Conservation (phyloP, 2,888 invertebrate species). For the Lysandra coridon region DNA sequence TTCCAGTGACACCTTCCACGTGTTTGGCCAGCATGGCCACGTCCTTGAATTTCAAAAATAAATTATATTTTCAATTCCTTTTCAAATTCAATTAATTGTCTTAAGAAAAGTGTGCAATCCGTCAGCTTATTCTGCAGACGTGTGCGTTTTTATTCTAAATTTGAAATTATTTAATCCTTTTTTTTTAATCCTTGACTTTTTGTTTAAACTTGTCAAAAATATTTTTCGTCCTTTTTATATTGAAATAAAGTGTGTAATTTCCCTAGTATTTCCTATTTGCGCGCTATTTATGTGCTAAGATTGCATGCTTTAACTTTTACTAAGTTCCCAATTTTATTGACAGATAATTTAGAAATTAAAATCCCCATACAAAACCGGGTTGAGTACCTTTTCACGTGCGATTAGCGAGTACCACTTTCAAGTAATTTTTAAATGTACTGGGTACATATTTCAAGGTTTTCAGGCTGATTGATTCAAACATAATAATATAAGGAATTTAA, state of each 20-base stretch:
- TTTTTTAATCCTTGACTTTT: too few relatives aligned
- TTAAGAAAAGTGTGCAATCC: too few relatives aligned
- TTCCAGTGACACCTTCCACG: slow-evolving; percentile 18
- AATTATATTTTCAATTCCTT: not conserved
- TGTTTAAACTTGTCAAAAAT: too few relatives aligned
- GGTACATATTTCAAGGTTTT: not conserved
- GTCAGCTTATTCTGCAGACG: too few relatives aligned
- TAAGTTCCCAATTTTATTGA: not conserved
- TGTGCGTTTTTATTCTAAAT: not conserved
- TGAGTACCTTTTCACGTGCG: not conserved
- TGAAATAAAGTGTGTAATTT: too few relatives aligned
- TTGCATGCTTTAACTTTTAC: not conserved
- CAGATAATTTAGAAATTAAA: too few relatives aligned
- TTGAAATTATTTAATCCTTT: not conserved
- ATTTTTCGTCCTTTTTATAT: too few relatives aligned
- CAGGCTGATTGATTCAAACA: not conserved
- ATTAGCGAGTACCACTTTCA: not conserved
- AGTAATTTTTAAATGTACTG: not conserved
- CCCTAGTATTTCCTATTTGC: too few relatives aligned
- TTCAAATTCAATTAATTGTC: too few relatives aligned
- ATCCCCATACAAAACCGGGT: not conserved
- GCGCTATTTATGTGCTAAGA: too few relatives aligned
- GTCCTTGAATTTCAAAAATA: not conserved
- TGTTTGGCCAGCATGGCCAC: not conserved
- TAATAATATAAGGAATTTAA: too few relatives aligned